Percentiles rank a stretch among this genome's conserved stretches.
Evolutionary conservation across 2,797 vertebrate genomes (phyloP).

Genomic region (Synaphobranchus kaupii): DNA sequence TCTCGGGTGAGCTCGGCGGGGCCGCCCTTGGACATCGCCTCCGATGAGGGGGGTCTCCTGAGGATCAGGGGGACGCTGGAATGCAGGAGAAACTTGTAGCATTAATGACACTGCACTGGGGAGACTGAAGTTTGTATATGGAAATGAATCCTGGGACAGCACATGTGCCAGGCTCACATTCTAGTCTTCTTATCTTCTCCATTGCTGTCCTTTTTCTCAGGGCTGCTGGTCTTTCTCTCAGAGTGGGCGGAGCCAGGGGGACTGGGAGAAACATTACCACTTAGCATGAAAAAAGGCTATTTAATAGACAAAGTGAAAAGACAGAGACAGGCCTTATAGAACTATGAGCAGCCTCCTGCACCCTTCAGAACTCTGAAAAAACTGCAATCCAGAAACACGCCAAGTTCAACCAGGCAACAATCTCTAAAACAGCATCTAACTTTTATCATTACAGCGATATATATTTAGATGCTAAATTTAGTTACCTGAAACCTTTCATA

Average conservation of each 20-base stretch:
- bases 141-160: not conserved
- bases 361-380: not conserved
- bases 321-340: not conserved
- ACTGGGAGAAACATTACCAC: constrained; percentile 31
- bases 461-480: not conserved
- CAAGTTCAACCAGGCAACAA: too few species aligned
- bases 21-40: constrained; percentile 38
- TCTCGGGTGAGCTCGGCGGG: constrained; percentile 42
- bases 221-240: constrained; percentile 37
- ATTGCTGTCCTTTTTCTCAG: constrained; percentile 37
- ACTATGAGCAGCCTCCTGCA: not conserved
- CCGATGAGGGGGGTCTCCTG: constrained; percentile 58
- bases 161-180: constrained; percentile 47
- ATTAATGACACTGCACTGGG: too few species aligned
- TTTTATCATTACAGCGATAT: not conserved
- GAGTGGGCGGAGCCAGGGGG: constrained; percentile 30
- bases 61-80: constrained; percentile 65
- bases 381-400: not conserved
- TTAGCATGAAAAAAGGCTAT: not conserved
- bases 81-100: not conserved
- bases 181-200: constrained; percentile 46
- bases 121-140: not conserved
- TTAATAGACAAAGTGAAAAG: not conserved
- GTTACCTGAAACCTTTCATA: not conserved
- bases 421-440: not conserved